Evolutionary conservation across 2,113 vertebrate genomes (phyloP).

Genomic region (Lota lota): DNA sequence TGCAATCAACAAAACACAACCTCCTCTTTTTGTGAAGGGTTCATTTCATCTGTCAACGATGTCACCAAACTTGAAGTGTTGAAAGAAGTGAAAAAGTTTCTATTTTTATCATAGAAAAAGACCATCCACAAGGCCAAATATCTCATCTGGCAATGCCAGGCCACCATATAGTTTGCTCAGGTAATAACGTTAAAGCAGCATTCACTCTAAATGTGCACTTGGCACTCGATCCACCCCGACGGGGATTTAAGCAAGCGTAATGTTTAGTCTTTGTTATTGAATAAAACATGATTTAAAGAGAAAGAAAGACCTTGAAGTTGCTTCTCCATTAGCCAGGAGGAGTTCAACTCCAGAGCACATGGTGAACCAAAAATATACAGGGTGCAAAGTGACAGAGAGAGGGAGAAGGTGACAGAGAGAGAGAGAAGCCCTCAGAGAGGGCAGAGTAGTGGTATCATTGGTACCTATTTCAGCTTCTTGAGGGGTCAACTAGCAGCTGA

Average conservation of each 20-base stretch:
- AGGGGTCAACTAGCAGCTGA: constrained; percentile 46
- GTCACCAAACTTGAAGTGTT: no score
- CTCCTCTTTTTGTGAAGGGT: no score
- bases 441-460: constrained; percentile 21
- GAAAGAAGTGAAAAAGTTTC: no score
- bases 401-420: constrained; percentile 37
- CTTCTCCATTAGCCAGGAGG: constrained; percentile 27
- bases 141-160: not conserved
- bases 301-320: constrained; percentile 38
- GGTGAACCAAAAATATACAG: constrained; percentile 21
- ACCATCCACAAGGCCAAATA: no score
- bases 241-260: constrained; percentile 42
- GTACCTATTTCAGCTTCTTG: constrained; percentile 49
- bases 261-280: constrained; percentile 56
- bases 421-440: constrained; percentile 26
- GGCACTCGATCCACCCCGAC: constrained; percentile 2
- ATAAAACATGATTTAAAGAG: constrained; percentile 52
- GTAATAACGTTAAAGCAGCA: constrained; percentile 41
- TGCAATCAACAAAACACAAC: no score
- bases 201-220: constrained; percentile 17
- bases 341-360: constrained; percentile 31
- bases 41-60: no score
- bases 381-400: constrained; percentile 27
- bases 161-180: constrained; percentile 12
- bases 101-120: no score